Base-by-base conservation (phyloP, 2,888 invertebrate genomes). In the Phyllotreta striolata region DNA sequence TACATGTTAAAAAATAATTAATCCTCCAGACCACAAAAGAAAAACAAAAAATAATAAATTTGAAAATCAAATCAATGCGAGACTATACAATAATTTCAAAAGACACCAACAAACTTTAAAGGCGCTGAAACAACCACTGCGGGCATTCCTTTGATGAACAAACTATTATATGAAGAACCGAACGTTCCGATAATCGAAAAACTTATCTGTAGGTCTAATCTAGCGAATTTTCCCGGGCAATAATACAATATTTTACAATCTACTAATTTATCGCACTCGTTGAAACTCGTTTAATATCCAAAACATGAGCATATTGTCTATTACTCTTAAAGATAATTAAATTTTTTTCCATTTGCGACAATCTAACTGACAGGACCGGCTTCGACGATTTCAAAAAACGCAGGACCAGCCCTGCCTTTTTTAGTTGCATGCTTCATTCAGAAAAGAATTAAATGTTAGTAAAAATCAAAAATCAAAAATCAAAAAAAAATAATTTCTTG, bases 21-120 rank as follows among this genome's bases (percentile, higher is more conserved):
- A 59, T 67, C 68, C 68, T 66, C 68, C 68, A 58, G 64, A 56
- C 63, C 62, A 66, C 35, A 59, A 49, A 43, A 43, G 59, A 47
- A 47, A 58, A 37, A 10, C 58, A 47, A 61, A 51, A 46, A 10
- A 60, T n/a, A 43, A 52, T 41, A 60, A 40, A 54, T 37, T 24
- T 39, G 41, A 49, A 43, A 9, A 12, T 7, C 43, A 43, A 43
- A 43, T 43, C 1, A 44, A 7, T 44, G 2, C 44, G 9, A 14
- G 12, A 7, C 10, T 43, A 24, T 24, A 24, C 24, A 24, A 24
- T 3, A 24, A 24, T 4, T 24, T 24, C 24, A 24, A 24, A 24
- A 24, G 24, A 24, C 24, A 24, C 24, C 24, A 24, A 24, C 24
- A 24, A 24, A 24, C 24, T 24, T 24, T 24, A 24, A 24, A 24